Evolutionary conservation across 1,140 invertebrate genomes (phyloP), one percentile per base, ranked within the genome.

Genomic region (Drosophila santomea): DNA sequence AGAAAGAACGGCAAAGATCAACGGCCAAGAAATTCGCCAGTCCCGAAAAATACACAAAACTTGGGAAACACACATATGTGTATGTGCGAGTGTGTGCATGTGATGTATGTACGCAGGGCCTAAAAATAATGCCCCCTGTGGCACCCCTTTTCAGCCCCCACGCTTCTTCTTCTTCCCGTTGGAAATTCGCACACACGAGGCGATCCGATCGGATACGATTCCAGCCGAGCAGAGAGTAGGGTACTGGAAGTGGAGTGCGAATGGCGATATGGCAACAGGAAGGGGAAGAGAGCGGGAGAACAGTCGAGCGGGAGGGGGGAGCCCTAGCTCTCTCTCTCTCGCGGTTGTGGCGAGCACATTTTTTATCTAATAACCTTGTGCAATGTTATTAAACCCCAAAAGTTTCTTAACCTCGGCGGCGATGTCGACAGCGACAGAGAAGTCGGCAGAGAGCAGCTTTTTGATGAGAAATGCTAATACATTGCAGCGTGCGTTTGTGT

Each of bases 331-430:
- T 38, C 60, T 38, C 60, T 60, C 56, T 63, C 60, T 68, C 76
- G 48, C 28, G 32, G 45, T 28, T 48, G 45, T 8, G 45, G 72
- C 66, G 76, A 79, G 67, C 76, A 83, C 78, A 78, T 91, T 90
- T 91, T 86, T 91, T 91, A 90, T 91, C 91, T 92, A 92, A 91
- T 91, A 91, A 92, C 91, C 91, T 92, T 92, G 91, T 91, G 77
- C 73, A 90, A 83, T 91, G 91, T 92, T 92, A 89, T 92, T 92
- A 92, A 91, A 92, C 91, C 88, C 91, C 89, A 91, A 91, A 91
- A 92, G 91, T 92, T 92, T 92, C 79, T 92, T 92, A 80, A 92
- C 91, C 91, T 91, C 81, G 56, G 35, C 63, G 72, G 57, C 50
- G 58, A 32, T 32, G 28, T 32, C 28, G 28, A 32, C 64, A 71